Evolutionary conservation across 2,113 vertebrate species (phyloP).

Genomic region (Miniopterus natalensis): DNA sequence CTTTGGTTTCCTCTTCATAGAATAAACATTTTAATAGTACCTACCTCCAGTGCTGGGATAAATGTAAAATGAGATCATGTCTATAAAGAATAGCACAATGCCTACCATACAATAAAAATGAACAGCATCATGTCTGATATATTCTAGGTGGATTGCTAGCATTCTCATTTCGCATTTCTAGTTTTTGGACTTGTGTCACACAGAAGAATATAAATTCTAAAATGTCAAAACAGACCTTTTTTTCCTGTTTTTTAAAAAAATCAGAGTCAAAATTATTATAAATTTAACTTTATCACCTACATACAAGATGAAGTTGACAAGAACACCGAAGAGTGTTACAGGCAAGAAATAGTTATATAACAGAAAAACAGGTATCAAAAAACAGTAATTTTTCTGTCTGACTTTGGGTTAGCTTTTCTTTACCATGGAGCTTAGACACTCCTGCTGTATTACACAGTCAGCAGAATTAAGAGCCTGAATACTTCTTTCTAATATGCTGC

Average conservation of each 20-base stretch:
- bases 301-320: slow-evolving; percentile 65
- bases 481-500: neutral
- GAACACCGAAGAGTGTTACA: slow-evolving; percentile 59
- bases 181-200: neutral
- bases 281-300: slow-evolving; percentile 73
- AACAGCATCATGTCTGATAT: neutral
- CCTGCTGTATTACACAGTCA: neutral
- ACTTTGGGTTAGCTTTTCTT: neutral
- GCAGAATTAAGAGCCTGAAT: neutral
- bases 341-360: slow-evolving; percentile 59
- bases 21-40: neutral
- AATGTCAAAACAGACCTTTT: neutral
- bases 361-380: slow-evolving; percentile 34
- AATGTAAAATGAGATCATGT: neutral
- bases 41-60: neutral
- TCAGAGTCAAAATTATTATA: slow-evolving; percentile 11
- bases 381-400: neutral
- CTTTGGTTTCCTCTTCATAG: slow-evolving; percentile 4
- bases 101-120: neutral
- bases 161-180: neutral
- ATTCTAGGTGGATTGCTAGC: neutral
- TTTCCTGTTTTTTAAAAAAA: slow-evolving; percentile 27
- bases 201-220: slow-evolving; percentile 31
- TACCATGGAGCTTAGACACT: neutral
- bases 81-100: neutral